Evolutionary conservation across 2,888 invertebrate genomes (phyloP).

Genomic region (Philonicus albiceps): DNA sequence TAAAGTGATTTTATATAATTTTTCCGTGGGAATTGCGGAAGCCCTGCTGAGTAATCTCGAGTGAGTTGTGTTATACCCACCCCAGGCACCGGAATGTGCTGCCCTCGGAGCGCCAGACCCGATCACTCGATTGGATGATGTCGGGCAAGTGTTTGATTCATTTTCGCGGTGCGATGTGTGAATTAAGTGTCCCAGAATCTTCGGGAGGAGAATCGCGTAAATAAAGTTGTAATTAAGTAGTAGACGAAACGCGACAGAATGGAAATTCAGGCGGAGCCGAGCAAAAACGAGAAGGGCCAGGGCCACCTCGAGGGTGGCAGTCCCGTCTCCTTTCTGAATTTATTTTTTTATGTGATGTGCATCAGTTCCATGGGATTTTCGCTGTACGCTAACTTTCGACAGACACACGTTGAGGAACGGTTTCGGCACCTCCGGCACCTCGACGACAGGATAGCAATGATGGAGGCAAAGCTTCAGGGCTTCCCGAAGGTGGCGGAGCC

Average conservation of each 20-base stretch:
- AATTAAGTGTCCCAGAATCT: conserved; percentile 7
- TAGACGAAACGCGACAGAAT: not conserved
- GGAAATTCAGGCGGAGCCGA: conserved; percentile 18
- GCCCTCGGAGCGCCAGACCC: not conserved
- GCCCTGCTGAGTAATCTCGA: not conserved
- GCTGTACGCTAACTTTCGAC: conserved; percentile 60
- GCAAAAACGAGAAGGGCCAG: conserved; percentile 4
- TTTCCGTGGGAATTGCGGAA: not conserved
- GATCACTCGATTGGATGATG: conserved; percentile 37
- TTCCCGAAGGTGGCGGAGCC: conserved; percentile 3
- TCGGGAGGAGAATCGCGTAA: not conserved
- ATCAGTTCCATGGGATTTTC: conserved; percentile 61
- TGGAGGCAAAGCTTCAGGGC: conserved; percentile 56
- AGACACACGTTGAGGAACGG: conserved; percentile 59
- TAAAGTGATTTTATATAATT: not conserved
- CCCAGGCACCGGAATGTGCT: not conserved
- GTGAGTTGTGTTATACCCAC: not conserved
- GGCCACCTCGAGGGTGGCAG: conserved; percentile 14
- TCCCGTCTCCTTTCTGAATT: conserved; percentile 58
- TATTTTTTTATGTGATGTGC: conserved; percentile 61
- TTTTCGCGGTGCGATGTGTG: conserved; percentile 24
- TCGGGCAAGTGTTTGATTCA: conserved; percentile 8
- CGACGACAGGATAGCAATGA: conserved; percentile 60
- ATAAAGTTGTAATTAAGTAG: not conserved
- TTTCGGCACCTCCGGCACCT: conserved; percentile 59